These are phyloP conservation scores for Acinonyx jubatus DNA, from an alignment of 2,113 vertebrate genomes.

Conservation along the genomic window DNA sequence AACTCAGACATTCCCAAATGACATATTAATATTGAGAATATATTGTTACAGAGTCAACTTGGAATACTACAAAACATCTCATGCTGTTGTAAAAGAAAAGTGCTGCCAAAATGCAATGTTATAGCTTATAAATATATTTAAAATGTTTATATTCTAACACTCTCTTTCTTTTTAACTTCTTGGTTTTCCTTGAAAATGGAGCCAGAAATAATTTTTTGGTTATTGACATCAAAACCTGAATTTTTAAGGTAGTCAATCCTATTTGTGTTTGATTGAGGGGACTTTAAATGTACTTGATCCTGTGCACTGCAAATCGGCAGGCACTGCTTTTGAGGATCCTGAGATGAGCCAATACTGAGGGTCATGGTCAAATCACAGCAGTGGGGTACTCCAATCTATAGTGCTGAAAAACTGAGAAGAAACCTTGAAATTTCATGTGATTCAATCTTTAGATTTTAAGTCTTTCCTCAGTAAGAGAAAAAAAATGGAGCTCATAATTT, in stretches of 20 bases:
- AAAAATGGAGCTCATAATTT: not conserved
- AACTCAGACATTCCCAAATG: slow-evolving; percentile 79
- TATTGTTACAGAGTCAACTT: slow-evolving; percentile 75
- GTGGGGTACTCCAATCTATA: not conserved
- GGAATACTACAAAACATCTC: slow-evolving; percentile 76
- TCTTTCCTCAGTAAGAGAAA: not conserved
- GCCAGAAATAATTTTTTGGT: slow-evolving; percentile 49
- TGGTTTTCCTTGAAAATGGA: slow-evolving; percentile 50
- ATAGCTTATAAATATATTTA: slow-evolving; percentile 7
- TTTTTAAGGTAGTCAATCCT: not conserved
- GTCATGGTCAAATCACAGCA: not conserved
- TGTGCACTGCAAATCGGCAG: no score
- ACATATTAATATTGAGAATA: slow-evolving; percentile 78
- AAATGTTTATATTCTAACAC: slow-evolving; percentile 30
- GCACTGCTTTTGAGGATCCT: not conserved
- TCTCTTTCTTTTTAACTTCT: not conserved
- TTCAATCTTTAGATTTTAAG: not conserved
- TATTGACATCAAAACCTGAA: slow-evolving; percentile 13
- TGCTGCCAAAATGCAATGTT: slow-evolving; percentile 37
- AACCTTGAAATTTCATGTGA: not conserved
- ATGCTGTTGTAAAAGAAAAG: slow-evolving; percentile 62
- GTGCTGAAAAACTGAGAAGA: not conserved
- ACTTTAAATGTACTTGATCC: no score
- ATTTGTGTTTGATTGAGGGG: not conserved
- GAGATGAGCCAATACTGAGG: not conserved